phyloP scores from a whole-genome alignment of 2,797 vertebrate genomes.

The Tympanoctomys barrerae region DNA sequence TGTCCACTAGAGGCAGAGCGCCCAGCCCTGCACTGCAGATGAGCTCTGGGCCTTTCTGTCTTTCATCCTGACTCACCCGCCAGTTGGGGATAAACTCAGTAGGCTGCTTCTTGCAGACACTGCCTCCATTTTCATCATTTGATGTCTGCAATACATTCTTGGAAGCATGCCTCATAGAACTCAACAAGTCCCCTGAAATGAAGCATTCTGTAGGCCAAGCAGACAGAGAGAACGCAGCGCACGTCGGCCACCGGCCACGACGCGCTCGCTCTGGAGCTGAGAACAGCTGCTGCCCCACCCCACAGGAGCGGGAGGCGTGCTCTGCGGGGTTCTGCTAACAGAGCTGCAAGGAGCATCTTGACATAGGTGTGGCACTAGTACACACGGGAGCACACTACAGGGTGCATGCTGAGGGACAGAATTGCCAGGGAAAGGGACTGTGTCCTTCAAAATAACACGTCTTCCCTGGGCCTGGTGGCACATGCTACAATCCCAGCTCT shows the following conservation, averaged over 20 bases:
- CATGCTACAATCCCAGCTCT: too few species aligned
- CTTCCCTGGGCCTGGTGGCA: not conserved
- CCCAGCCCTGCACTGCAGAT: not conserved
- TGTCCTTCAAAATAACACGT: not conserved
- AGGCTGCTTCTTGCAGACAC: not conserved
- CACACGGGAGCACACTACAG: not conserved
- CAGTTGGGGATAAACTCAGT: not conserved
- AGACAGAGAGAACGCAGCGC: not conserved
- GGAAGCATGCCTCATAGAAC: not conserved
- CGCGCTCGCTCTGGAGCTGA: not conserved
- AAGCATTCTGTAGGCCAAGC: not conserved
- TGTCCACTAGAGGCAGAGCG: not conserved
- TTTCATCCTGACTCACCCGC: not conserved
- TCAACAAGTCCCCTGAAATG: not conserved
- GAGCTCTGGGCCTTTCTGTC: not conserved
- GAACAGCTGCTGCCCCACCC: not conserved
- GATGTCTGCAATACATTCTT: not conserved
- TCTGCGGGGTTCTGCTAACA: not conserved
- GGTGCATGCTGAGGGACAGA: not conserved
- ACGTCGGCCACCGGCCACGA: not conserved
- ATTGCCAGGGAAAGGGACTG: not conserved
- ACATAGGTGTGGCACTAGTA: not conserved
- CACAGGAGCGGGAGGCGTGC: rapidly evolving
- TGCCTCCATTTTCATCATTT: not conserved
- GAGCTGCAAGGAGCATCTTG: not conserved